Evolutionary conservation across 2,797 vertebrate species (phyloP).

Genomic region (Girardinus metallicus): DNA sequence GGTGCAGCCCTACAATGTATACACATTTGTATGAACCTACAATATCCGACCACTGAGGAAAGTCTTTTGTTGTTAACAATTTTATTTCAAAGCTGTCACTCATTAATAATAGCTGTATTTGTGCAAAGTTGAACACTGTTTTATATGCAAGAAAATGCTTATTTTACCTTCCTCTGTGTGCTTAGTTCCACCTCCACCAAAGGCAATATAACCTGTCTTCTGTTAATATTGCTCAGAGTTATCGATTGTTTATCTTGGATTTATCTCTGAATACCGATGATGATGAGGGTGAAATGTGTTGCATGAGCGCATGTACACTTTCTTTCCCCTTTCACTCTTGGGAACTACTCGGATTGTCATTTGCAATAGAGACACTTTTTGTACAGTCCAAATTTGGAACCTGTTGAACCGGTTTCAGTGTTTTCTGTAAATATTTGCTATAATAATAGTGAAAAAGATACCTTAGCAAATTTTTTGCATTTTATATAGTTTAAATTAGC

Average conservation of each 20-base stretch:
- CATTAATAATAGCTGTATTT: not conserved
- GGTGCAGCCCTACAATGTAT: not conserved
- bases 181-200: slow-evolving; percentile 1
- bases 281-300: slow-evolving; percentile 20
- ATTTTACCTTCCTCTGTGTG: slow-evolving; percentile 6
- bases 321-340: not conserved
- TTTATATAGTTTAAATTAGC: not conserved
- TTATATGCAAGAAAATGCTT: slow-evolving; percentile 6
- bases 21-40: not conserved
- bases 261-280: slow-evolving; percentile 30
- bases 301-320: not conserved
- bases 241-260: slow-evolving; percentile 49
- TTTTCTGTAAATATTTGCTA: not conserved
- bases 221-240: slow-evolving; percentile 38
- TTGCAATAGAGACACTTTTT: not conserved
- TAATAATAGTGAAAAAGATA: not conserved
- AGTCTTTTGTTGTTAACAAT: not conserved
- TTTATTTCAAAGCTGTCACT: not conserved
- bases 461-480: not conserved
- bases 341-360: not conserved
- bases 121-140: not conserved
- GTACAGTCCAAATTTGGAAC: not conserved
- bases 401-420: not conserved
- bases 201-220: slow-evolving; percentile 28
- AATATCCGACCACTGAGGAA: not conserved